Percentiles rank a stretch among this genome's conserved stretches.
Conservation (phyloP, 1,140 invertebrate genomes). For the Heterodera schachtii region DNA sequence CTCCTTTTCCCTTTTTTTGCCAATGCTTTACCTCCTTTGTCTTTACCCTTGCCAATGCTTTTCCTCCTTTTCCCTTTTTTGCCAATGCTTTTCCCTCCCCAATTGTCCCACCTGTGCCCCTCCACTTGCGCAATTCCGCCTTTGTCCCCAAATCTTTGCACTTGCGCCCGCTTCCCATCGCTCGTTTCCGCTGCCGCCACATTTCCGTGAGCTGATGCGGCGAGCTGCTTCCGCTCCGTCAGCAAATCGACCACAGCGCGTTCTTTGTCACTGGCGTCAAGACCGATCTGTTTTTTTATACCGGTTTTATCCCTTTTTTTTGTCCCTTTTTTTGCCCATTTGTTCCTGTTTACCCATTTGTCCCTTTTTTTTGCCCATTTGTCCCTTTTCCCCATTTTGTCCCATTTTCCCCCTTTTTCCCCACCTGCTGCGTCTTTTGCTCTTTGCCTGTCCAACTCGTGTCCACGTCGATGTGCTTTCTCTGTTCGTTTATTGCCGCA, state of each 20-base stretch:
- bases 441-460: constrained; percentile 60
- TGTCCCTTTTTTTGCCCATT: too few relatives aligned
- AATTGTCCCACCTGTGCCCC: constrained; percentile 58
- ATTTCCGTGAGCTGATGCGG: constrained; percentile 61
- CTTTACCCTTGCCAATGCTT: too few relatives aligned
- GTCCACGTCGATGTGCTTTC: constrained; percentile 64
- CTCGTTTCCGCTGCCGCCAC: constrained; percentile 59
- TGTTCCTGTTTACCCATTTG: too few relatives aligned
- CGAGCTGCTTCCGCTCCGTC: constrained; percentile 54
- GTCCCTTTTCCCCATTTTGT: too few relatives aligned
- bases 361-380: too few relatives aligned
- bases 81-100: background rate
- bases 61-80: too few relatives aligned
- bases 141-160: constrained; percentile 62
- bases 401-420: background rate
- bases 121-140: constrained; percentile 61
- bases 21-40: too few relatives aligned
- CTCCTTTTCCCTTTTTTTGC: background rate
- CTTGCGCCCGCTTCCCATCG: constrained; percentile 61
- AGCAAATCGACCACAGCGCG: constrained; percentile 61
- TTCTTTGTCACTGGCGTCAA: constrained; percentile 63
- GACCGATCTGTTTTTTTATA: constrained; percentile 43
- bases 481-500: constrained; percentile 57
- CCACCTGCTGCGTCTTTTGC: constrained; percentile 53
- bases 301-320: too few relatives aligned